These are phyloP conservation scores for Crocallis elinguaria DNA, from an alignment of 2,888 invertebrate genomes.

Conservation along the genomic window DNA sequence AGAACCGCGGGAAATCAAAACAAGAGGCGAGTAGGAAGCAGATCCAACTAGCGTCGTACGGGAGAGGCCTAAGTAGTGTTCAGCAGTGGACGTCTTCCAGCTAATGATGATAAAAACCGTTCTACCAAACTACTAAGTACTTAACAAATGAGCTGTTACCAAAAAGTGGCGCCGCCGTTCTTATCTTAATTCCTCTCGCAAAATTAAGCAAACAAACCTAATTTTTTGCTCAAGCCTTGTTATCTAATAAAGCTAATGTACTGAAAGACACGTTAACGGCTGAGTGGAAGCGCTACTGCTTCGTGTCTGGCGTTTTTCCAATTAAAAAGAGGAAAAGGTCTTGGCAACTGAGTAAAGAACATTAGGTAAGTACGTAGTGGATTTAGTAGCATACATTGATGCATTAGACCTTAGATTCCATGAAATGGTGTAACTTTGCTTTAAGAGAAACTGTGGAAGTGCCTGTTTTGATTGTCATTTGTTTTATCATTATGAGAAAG, in stretches of 20 bases:
- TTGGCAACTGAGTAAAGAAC: background rate
- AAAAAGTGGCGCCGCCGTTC: background rate
- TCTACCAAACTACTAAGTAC: background rate
- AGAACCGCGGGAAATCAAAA: too few species aligned
- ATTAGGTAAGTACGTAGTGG: background rate
- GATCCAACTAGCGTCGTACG: too few species aligned
- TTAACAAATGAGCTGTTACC: background rate
- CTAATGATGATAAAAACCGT: too few species aligned
- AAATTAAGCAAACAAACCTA: conserved; percentile 16
- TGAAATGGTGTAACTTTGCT: too few species aligned
- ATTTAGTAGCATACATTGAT: too few species aligned
- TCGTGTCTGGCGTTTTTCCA: conserved; percentile 28
- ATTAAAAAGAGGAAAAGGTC: conserved; percentile 19
- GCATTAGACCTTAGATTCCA: too few species aligned
- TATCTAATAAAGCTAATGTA: conserved; percentile 26
- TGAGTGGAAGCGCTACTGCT: conserved; percentile 10
- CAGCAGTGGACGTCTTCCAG: too few species aligned
- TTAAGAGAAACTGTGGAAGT: too few species aligned
- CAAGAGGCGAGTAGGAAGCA: too few species aligned
- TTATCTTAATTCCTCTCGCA: conserved; percentile 17
- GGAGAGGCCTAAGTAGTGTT: too few species aligned
- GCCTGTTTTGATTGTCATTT: too few species aligned
- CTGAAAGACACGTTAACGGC: conserved; percentile 23
- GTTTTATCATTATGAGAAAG: too few species aligned
- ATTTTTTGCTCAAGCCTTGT: conserved; percentile 16